Base-by-base conservation (phyloP, 2,797 vertebrate genomes). In the Sylvilagus floridanus region DNA sequence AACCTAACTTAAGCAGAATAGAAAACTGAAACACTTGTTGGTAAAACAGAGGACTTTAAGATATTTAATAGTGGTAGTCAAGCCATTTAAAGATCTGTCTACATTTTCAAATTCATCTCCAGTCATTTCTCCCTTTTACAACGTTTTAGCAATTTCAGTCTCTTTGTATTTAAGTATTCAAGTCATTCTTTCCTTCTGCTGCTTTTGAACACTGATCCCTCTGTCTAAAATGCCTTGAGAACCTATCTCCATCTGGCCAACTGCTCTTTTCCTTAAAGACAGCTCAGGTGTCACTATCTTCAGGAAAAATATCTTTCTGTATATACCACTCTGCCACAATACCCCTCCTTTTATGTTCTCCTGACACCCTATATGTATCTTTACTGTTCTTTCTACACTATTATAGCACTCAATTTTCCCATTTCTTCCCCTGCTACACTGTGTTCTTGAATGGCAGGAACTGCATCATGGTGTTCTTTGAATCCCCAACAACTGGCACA, bases 151-250 rank as follows among this genome's bases (percentile, higher is more conserved):
- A 85, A 75, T 63, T 95, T 26, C 4, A 57, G 30, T 86, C 73
- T 93, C 50, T 87, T 42, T 19, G n/a, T 47, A 32, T 66, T 85
- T 54, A 91, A 81, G n/a, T 66, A 93, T 42, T 88, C 65, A 88
- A 90, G 68, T 76, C 52, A 76, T 57, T 85, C 30, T 72, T 88
- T 89, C 22, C 73, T 81, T 82, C 21, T 71, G 52, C n/a, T 82
- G 69, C 28, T 77, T 91, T 72, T 50, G 17, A 76, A 93, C 12
- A 69, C 14, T 63, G 14, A 54, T 82, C 3, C 37, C 66, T 78
- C 37, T 90, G 11, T 69, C 54, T 88, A 85, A 88, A 95, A 85
- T 57, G 28, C 69, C 21, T 47, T 91, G 24, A 91, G 57, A 73
- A 28, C 50, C 57, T 65, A 69, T 82, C 52, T 66, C 63, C 47